Evolutionary conservation across 2,797 vertebrate species (phyloP).

Genomic region (Poecilia wingei): DNA sequence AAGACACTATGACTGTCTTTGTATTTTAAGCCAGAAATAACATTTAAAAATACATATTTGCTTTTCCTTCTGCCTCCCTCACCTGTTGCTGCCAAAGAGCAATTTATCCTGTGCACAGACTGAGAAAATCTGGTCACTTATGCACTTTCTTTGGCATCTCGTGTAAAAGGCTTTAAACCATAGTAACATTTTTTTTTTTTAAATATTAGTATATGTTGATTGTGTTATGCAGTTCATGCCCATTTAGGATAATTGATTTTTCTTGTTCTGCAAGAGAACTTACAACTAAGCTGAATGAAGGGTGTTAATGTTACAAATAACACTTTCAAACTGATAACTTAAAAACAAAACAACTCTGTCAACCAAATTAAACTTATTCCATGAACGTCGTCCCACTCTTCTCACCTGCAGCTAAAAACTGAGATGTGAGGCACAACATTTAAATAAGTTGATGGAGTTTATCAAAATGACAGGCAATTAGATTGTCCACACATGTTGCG

Average conservation of each 20-base stretch:
- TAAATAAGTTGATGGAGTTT: slow-evolving; percentile 78
- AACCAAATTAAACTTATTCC: slow-evolving; percentile 24
- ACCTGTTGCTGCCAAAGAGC: background rate
- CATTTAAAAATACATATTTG: background rate
- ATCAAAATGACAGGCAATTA: slow-evolving; percentile 83
- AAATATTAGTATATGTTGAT: background rate
- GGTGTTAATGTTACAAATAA: background rate
- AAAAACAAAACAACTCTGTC: slow-evolving; percentile 21
- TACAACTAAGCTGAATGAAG: background rate
- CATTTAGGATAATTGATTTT: background rate
- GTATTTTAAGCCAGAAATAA: background rate
- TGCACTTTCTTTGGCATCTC: background rate
- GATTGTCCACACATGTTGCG: slow-evolving; percentile 68
- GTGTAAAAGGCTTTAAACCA: background rate
- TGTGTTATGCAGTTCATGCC: background rate
- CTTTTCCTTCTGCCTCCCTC: background rate
- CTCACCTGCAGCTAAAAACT: slow-evolving; percentile 54
- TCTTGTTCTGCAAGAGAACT: background rate
- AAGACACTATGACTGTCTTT: background rate
- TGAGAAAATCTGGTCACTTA: background rate
- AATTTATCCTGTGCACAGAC: background rate
- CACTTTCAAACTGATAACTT: background rate
- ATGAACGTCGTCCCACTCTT: slow-evolving; percentile 29
- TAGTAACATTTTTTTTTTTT: background rate
- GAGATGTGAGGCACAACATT: slow-evolving; percentile 71